Conservation (phyloP, 2,113 vertebrate genomes). For the Corydoras sp. region DNA sequence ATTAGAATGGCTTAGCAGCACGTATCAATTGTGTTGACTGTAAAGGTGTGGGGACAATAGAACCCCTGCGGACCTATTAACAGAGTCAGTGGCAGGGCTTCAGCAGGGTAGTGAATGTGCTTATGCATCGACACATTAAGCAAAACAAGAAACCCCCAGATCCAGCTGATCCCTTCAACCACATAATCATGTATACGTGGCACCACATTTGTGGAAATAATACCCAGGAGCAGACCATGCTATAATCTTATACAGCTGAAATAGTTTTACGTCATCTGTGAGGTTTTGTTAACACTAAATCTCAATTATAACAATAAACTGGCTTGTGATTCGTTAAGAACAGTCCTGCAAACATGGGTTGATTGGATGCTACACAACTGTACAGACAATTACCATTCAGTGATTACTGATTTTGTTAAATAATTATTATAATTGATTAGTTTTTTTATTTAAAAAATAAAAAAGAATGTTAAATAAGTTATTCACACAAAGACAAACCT, state of each 20-base stretch:
- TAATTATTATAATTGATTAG: neutral
- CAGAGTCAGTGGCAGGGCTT: conserved; percentile 1
- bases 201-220: neutral
- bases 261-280: neutral
- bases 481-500: no score
- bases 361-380: no score
- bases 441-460: neutral
- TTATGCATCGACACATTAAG: conserved; percentile 1
- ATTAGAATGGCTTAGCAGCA: conserved; percentile 46
- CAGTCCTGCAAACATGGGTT: no score
- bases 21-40: conserved; percentile 41
- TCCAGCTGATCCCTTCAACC: conserved; percentile 20
- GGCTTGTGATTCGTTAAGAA: no score
- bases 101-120: conserved; percentile 12
- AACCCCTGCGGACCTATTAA: conserved; percentile 38
- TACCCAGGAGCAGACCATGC: neutral
- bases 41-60: conserved; percentile 33
- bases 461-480: no score
- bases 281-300: neutral
- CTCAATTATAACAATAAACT: neutral
- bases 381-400: no score
- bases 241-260: neutral
- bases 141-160: conserved; percentile 4
- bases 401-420: neutral
- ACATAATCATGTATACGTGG: neutral